Conservation (phyloP, 2,113 vertebrate genomes). For the Ochotona curzoniae region DNA sequence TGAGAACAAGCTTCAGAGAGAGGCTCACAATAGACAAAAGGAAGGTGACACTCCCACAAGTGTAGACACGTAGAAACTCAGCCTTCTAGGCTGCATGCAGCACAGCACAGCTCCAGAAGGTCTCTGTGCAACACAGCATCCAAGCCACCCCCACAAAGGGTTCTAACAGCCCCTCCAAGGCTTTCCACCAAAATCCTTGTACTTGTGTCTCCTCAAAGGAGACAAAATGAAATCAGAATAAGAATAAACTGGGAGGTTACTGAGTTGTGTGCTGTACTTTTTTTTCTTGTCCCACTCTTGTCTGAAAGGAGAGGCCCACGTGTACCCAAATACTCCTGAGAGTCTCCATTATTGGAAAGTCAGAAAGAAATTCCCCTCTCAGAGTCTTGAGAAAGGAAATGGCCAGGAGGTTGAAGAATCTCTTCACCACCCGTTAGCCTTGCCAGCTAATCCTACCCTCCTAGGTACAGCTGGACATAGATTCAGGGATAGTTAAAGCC, state of each 20-base stretch:
- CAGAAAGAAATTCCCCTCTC: conserved; percentile 3
- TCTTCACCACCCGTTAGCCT: background rate
- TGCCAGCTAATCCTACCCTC: background rate
- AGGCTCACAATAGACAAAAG: background rate
- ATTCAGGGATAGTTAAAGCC: background rate
- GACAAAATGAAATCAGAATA: conserved; percentile 27
- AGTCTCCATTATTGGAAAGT: background rate
- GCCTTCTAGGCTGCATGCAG: background rate
- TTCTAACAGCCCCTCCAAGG: background rate
- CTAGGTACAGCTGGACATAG: background rate
- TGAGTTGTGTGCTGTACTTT: background rate
- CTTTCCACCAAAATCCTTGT: background rate
- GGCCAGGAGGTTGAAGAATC: background rate
- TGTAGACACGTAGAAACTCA: background rate
- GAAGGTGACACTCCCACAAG: background rate
- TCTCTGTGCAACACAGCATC: background rate
- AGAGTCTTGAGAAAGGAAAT: background rate
- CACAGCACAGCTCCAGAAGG: background rate
- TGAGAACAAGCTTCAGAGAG: background rate
- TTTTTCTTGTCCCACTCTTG: background rate
- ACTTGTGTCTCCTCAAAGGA: background rate
- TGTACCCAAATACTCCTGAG: background rate
- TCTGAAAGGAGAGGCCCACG: background rate
- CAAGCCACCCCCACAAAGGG: background rate
- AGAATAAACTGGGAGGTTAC: conserved; percentile 6